phyloP scores from a whole-genome alignment of 1,140 invertebrate genomes.

The Bombus pascuorum region DNA sequence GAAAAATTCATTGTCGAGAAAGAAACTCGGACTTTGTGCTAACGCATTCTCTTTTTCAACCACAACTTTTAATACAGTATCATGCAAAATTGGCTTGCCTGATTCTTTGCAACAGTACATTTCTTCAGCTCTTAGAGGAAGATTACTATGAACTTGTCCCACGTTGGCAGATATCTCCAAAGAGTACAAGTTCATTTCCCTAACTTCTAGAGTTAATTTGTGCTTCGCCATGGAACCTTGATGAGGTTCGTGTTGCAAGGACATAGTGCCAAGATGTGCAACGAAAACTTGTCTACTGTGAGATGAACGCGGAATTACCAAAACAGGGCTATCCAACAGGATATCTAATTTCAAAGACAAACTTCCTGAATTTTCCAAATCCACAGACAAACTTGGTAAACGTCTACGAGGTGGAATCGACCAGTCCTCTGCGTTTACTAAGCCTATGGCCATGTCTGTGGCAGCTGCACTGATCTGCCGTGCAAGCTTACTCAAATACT shows the following conservation, averaged over 20 bases:
- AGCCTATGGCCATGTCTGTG: constrained; percentile 95
- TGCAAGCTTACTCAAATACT: constrained; percentile 89
- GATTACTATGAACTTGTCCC: constrained; percentile 69
- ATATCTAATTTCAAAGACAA: constrained; percentile 85
- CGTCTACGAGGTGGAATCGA: constrained; percentile 75
- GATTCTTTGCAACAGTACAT: constrained; percentile 87
- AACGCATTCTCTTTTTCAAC: constrained; percentile 81
- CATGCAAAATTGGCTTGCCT: constrained; percentile 89
- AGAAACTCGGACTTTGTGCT: constrained; percentile 74
- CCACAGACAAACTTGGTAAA: constrained; percentile 75
- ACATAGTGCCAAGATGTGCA: constrained; percentile 96
- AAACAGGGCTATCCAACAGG: constrained; percentile 93
- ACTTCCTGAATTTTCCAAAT: constrained; percentile 59
- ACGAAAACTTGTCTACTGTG: constrained; percentile 93
- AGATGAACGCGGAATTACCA: constrained; percentile 92
- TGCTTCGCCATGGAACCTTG: constrained; percentile 73
- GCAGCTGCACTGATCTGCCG: constrained; percentile 94
- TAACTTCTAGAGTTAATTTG: constrained; percentile 86
- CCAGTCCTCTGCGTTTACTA: constrained; percentile 88
- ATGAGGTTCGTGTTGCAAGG: constrained; percentile 83
- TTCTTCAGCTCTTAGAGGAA: constrained; percentile 83
- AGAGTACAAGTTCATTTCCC: constrained; percentile 95
- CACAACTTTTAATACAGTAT: constrained; percentile 90
- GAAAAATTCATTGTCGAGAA: constrained; percentile 74
- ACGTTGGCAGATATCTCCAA: constrained; percentile 84